Base-by-base conservation (phyloP, 2,797 vertebrate species). In the Gymnoscopelus braueri region DNA sequence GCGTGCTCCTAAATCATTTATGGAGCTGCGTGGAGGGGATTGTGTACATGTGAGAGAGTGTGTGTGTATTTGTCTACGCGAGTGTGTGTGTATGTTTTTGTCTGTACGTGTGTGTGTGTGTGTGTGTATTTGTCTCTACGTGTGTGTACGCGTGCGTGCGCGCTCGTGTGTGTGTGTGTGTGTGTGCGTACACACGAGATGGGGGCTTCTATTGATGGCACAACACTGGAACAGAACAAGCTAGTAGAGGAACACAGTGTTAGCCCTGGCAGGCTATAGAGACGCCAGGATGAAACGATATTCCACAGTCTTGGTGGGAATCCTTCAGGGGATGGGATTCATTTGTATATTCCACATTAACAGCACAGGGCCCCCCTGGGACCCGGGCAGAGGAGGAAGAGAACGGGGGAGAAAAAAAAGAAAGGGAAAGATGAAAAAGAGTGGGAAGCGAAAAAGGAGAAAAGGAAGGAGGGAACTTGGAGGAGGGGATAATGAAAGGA, bases 1-100 rank as follows among this genome's bases (percentile, higher is more conserved):
- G 89, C 78, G 89, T 82, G 77, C 84, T 90, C 78, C 88, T 93
- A 93, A 94, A 94, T 94, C 90, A 93, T 94, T 91, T 84, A 93
- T 93, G 87, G 80, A 63, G 81, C 83, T 72, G 71, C 85, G 85
- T 81, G 79, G 79, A 84, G 79, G 77, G 79, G 77, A 70, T 63
- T 61, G 68, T 67, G 75, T 68, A 55, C 64, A 44, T 54, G 19
- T 69, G 54, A 66, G 65, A 59, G 60, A 68, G 58, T 74, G 19
- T 78, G 54, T 64, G 48, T 70, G 11, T 60, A 39, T 53, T 19
- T 64, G 49, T 60, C 51, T 62, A 44, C 47, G 66, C 50, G 62
- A 60, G 63, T 66, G 71, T 55, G 65, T 32, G 65, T 19, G 26
- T 60, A 35, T 47, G 29, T 35, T 13, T 60, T 13, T 51, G 57